A percentile compares a stretch with the other conserved stretches of the same genome.
phyloP scores from a whole-genome alignment of 2,113 vertebrate species.

The Channa argus region DNA sequence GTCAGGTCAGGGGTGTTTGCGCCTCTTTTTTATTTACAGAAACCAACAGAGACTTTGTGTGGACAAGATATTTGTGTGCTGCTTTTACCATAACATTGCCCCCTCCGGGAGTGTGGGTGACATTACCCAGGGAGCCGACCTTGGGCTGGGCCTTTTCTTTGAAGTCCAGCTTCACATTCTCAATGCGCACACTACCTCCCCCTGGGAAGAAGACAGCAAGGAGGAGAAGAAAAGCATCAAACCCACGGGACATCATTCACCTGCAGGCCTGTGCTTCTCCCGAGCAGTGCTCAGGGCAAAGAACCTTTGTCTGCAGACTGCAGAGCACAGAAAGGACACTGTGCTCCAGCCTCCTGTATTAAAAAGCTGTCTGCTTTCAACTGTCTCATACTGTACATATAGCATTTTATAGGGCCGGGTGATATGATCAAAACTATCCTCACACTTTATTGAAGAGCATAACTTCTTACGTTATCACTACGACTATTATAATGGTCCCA shows the following conservation, averaged over 20 bases:
- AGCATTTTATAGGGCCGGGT: background rate
- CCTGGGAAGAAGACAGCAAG: slow-evolving; percentile 76
- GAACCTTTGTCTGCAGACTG: background rate
- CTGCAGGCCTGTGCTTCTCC: slow-evolving; percentile 8
- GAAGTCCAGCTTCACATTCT: slow-evolving; percentile 96
- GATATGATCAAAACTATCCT: background rate
- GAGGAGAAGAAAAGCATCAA: slow-evolving; percentile 20
- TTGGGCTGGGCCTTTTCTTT: slow-evolving; percentile 95
- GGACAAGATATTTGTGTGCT: background rate
- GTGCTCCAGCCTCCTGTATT: background rate
- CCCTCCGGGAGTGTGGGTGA: slow-evolving; percentile 91
- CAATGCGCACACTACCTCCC: slow-evolving; percentile 92
- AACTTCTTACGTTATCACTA: no score
- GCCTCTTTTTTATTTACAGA: background rate
- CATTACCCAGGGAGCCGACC: slow-evolving; percentile 91
- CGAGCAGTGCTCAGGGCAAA: slow-evolving; percentile 19
- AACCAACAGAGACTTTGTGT: background rate
- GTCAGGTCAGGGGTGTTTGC: background rate
- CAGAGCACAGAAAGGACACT: background rate
- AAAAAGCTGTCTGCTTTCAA: no score
- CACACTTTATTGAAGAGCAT: no score
- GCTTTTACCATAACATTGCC: slow-evolving; percentile 90
- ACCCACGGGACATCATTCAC: slow-evolving; percentile 3
- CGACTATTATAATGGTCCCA: no score
- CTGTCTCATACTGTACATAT: no score